phyloP scores from a whole-genome alignment of 1,140 invertebrate species.

The Wasmannia auropunctata region DNA sequence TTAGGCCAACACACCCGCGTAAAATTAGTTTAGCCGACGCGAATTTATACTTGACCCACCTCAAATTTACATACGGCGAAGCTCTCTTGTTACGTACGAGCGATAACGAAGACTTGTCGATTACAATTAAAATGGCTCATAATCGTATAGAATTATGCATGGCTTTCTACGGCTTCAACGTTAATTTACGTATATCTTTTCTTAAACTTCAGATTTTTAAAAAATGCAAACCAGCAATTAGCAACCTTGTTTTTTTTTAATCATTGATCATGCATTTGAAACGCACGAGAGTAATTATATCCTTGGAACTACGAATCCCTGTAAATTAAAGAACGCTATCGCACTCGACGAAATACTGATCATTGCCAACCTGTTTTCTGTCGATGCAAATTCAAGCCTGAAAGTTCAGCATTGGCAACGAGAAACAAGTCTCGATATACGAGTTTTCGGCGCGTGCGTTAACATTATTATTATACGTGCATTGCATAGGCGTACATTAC shows the following conservation, averaged over 20 bases:
- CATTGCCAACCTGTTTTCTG: background rate
- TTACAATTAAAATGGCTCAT: background rate
- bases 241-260: background rate
- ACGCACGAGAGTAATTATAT: background rate
- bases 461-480: background rate
- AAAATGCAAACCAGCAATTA: background rate
- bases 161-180: background rate
- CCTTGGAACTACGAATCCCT: background rate
- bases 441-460: background rate
- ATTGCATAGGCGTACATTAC: background rate
- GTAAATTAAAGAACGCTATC: background rate
- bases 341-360: background rate
- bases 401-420: background rate
- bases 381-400: background rate
- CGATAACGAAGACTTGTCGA: background rate
- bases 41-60: conserved; percentile 34
- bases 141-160: background rate
- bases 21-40: conserved; percentile 62
- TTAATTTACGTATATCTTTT: background rate
- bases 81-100: background rate
- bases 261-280: background rate
- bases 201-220: background rate
- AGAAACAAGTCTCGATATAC: background rate
- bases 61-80: background rate
- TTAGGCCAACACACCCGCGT: conserved; percentile 65